phyloP scores from a whole-genome alignment of 2,797 vertebrate species.

The Labeo calbasu region DNA sequence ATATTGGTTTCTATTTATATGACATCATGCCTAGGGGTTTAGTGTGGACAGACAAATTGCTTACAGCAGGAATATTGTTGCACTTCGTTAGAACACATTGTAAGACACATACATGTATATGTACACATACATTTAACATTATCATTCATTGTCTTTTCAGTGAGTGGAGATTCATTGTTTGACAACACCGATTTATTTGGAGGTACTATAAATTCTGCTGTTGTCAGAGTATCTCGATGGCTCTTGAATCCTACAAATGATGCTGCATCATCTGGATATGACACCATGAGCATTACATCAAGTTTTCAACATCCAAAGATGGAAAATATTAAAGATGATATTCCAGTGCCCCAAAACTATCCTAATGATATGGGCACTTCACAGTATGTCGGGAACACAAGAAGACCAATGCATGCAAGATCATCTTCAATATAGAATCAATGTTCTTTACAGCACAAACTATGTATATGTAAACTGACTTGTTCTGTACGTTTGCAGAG shows the following conservation, averaged over 20 bases:
- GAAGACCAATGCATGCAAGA: not conserved
- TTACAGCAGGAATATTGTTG: no score
- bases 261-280: conserved; percentile 39
- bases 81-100: no score
- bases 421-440: not conserved
- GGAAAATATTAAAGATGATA: not conserved
- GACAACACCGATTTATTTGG: not conserved
- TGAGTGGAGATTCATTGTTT: conserved; percentile 52
- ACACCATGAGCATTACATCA: conserved; percentile 15
- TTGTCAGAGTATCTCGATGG: conserved; percentile 54
- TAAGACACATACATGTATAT: not conserved
- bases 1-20: no score
- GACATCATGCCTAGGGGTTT: no score
- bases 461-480: not conserved
- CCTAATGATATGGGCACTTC: not conserved
- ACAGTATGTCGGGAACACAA: not conserved
- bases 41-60: no score
- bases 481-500: rapidly evolving
- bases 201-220: no score
- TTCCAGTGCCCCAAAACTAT: not conserved
- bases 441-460: not conserved
- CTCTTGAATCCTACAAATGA: not conserved
- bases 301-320: not conserved
- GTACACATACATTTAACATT: not conserved
- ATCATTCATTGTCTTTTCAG: conserved; percentile 54